These are phyloP conservation scores for Diarsia dahlii DNA, from an alignment of 2,888 invertebrate genomes.

Conservation along the genomic window DNA sequence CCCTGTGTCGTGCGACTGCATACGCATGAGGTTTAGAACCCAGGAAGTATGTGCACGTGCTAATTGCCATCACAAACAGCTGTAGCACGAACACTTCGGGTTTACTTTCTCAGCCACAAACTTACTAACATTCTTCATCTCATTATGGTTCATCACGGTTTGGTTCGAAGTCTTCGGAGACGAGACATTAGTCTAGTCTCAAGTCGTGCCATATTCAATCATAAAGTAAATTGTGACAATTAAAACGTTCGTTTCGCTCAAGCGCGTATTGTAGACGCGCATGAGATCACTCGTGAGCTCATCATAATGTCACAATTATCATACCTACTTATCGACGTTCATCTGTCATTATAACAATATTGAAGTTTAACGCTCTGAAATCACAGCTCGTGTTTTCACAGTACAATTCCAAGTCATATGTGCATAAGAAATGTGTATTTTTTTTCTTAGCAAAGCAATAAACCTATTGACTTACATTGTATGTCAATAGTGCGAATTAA, in stretches of 20 bases:
- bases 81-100: constrained; percentile 66
- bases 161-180: constrained; percentile 37
- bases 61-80: constrained; percentile 79
- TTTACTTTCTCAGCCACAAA: constrained; percentile 75
- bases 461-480: constrained; percentile 60
- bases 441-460: constrained; percentile 26
- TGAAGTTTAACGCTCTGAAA: constrained; percentile 29
- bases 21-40: constrained; percentile 76
- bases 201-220: constrained; percentile 68
- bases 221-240: constrained; percentile 80
- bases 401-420: neutral
- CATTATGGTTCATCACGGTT: constrained; percentile 64
- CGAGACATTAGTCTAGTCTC: constrained; percentile 28
- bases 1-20: constrained; percentile 69
- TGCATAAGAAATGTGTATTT: constrained; percentile 19
- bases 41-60: constrained; percentile 80
- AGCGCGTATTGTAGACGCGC: constrained; percentile 63
- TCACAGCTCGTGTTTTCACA: neutral
- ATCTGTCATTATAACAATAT: constrained; percentile 58
- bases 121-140: constrained; percentile 72
- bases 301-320: constrained; percentile 76
- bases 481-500: constrained; percentile 57
- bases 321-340: constrained; percentile 57
- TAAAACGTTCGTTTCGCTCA: constrained; percentile 77
- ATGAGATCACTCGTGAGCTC: constrained; percentile 86